Evolutionary conservation across 2,888 invertebrate species (phyloP).

Genomic region (Nemurella pictetii): DNA sequence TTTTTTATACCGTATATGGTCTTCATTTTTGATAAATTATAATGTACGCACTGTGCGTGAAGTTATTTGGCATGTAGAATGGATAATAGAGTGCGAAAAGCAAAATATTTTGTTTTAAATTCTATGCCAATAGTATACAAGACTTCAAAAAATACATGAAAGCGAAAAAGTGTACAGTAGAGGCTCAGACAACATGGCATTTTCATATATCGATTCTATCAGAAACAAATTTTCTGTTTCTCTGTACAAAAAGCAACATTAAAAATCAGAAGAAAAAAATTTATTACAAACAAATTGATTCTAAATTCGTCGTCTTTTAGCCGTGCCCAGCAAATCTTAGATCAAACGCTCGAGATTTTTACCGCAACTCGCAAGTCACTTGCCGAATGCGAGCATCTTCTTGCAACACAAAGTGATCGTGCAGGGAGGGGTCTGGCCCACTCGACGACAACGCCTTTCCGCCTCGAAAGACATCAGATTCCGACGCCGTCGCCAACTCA

Average conservation of each 20-base stretch:
- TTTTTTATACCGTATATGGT: neutral
- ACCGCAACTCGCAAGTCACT: neutral
- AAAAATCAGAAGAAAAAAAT: neutral
- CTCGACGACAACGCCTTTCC: no score
- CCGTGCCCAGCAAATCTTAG: neutral
- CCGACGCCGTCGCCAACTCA: neutral
- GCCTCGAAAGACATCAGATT: neutral
- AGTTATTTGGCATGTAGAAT: neutral
- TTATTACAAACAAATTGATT: neutral
- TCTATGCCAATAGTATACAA: neutral
- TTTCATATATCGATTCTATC: neutral
- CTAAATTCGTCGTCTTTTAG: neutral
- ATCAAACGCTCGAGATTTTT: neutral
- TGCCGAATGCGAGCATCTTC: neutral
- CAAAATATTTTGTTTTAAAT: neutral
- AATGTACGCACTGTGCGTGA: neutral
- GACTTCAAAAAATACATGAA: neutral
- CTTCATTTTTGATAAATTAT: neutral
- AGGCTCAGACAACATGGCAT: neutral
- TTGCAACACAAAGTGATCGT: neutral
- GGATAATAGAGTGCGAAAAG: neutral
- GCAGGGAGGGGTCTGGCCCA: neutral
- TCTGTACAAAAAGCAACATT: neutral
- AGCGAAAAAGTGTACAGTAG: neutral
- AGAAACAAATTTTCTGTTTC: neutral